Evolutionary conservation across 2,888 invertebrate species (phyloP).

Genomic region (Hydropsyche betteni): DNA sequence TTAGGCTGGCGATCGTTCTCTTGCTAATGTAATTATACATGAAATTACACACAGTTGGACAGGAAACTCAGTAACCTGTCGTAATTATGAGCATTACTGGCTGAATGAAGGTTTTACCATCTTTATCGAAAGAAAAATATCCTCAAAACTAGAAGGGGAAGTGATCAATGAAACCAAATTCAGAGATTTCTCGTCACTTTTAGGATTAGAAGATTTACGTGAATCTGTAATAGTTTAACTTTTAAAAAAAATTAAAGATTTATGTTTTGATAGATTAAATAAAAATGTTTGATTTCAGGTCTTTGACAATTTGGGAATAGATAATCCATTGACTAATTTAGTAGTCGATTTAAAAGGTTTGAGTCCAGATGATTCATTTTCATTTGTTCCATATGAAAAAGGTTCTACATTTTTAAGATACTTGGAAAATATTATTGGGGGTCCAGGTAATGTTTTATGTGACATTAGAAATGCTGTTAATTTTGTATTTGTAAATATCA

Average conservation of each 20-base stretch:
- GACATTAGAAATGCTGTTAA: conserved; percentile 30
- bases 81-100: conserved; percentile 96
- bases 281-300: conserved; percentile 56
- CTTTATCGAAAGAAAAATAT: conserved; percentile 88
- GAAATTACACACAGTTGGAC: conserved; percentile 97
- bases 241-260: no score
- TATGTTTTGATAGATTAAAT: no score
- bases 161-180: conserved; percentile 60
- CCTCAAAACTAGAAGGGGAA: conserved; percentile 74
- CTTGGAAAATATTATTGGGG: conserved; percentile 84
- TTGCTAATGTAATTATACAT: conserved; percentile 91
- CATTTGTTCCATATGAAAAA: conserved; percentile 91
- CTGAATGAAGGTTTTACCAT: conserved; percentile 95
- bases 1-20: conserved; percentile 89
- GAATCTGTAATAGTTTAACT: conserved; percentile 71
- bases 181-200: conserved; percentile 82
- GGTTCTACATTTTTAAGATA: conserved; percentile 88
- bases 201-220: conserved; percentile 78
- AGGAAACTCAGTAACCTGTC: conserved; percentile 93
- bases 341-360: conserved; percentile 81
- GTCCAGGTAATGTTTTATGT: conserved; percentile 68
- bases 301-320: conserved; percentile 66
- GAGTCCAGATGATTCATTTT: conserved; percentile 94
- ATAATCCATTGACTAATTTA: conserved; percentile 78
- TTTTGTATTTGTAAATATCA: neutral